These are phyloP conservation scores for Trimorus sp. DNA, from an alignment of 2,888 invertebrate genomes.

Conservation along the genomic window DNA sequence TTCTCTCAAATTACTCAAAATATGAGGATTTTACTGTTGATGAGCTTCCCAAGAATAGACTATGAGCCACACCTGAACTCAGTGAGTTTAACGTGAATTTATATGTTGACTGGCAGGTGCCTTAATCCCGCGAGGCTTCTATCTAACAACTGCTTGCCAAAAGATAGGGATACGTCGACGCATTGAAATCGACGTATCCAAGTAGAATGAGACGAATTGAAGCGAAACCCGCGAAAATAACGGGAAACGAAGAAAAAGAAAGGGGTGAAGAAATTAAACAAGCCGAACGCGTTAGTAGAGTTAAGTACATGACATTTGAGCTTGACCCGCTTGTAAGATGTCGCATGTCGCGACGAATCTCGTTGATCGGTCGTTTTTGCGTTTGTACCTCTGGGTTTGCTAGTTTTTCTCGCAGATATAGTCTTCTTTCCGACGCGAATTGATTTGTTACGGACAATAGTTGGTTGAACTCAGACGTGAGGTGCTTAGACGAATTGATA, in stretches of 20 bases:
- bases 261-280: constrained; percentile 2
- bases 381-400: constrained; percentile 20
- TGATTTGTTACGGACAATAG: not conserved
- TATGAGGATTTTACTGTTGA: too few relatives aligned
- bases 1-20: too few relatives aligned
- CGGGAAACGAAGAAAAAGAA: not conserved
- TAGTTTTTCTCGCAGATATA: not conserved
- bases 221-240: constrained; percentile 1
- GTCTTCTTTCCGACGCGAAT: not conserved
- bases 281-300: constrained; percentile 44
- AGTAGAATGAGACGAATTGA: constrained; percentile 14
- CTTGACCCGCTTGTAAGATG: constrained; percentile 77
- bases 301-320: constrained; percentile 71
- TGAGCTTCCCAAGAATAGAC: too few relatives aligned
- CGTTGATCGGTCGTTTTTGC: constrained; percentile 8
- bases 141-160: constrained; percentile 36
- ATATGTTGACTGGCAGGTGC: too few relatives aligned
- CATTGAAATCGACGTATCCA: constrained; percentile 1
- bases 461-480: constrained; percentile 25
- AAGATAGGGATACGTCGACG: constrained; percentile 19
- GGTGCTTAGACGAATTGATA: constrained; percentile 64
- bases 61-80: too few relatives aligned
- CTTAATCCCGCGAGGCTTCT: constrained; percentile 1
- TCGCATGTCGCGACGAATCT: constrained; percentile 43
- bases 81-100: too few relatives aligned